Conservation (phyloP, 2,797 vertebrate species). For the Falco peregrinus region DNA sequence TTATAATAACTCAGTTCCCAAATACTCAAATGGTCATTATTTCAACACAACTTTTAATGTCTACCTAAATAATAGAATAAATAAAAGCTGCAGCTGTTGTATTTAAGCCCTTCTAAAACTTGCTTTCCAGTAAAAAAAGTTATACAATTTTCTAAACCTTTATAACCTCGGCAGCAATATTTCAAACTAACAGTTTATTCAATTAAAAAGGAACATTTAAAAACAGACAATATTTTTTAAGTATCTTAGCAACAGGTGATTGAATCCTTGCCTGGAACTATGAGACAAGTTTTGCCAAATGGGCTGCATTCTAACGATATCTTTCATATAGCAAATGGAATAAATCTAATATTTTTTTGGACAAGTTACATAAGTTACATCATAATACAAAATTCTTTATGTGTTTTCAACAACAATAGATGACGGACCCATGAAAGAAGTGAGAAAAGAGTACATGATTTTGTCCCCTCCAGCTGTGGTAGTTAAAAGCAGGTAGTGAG, state of each 20-base stretch:
- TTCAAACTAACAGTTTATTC: slow-evolving; percentile 80
- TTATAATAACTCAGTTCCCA: not conserved
- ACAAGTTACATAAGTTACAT: slow-evolving; percentile 80
- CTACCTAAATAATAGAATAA: slow-evolving; percentile 19
- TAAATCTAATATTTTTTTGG: slow-evolving; percentile 84
- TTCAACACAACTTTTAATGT: slow-evolving; percentile 1
- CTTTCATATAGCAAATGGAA: slow-evolving; percentile 82
- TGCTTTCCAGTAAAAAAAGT: slow-evolving; percentile 54
- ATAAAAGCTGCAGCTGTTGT: slow-evolving; percentile 41
- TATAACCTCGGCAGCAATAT: slow-evolving; percentile 72
- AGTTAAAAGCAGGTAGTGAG: not conserved
- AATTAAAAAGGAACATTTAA: slow-evolving; percentile 79
- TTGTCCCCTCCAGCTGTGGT: not conserved
- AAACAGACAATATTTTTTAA: slow-evolving; percentile 85
- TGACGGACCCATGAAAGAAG: slow-evolving; percentile 1
- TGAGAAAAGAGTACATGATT: not conserved
- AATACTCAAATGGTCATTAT: not conserved
- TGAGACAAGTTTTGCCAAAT: slow-evolving; percentile 76
- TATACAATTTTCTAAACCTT: slow-evolving; percentile 67
- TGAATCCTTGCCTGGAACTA: slow-evolving; percentile 80
- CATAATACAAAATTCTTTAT: slow-evolving; percentile 76
- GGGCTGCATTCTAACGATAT: slow-evolving; percentile 78
- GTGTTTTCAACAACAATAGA: slow-evolving; percentile 61
- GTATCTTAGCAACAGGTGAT: slow-evolving; percentile 87
- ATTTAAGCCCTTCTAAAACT: slow-evolving; percentile 48